Evolutionary conservation across 2,113 vertebrate genomes (phyloP).

Genomic region (Picathartes gymnocephalus): DNA sequence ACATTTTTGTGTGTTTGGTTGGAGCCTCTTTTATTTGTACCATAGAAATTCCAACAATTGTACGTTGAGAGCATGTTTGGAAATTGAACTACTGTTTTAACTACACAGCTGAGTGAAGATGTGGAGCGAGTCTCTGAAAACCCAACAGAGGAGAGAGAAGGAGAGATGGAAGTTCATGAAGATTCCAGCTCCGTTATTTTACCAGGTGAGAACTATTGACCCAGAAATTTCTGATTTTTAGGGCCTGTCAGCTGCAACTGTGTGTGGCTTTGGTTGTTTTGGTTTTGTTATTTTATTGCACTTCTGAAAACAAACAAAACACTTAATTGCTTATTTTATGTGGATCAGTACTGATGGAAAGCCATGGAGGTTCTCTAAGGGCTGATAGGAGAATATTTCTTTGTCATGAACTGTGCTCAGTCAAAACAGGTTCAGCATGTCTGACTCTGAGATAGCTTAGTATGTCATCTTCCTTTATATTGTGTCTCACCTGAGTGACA

Average conservation of each 20-base stretch:
- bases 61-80: constrained; percentile 47
- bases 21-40: constrained; percentile 45
- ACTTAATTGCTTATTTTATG: background rate
- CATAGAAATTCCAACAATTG: constrained; percentile 52
- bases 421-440: background rate
- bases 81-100: constrained; percentile 61
- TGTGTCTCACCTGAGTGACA: background rate
- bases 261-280: background rate
- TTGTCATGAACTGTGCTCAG: background rate
- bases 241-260: background rate
- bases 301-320: background rate
- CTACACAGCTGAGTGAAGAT: constrained; percentile 82
- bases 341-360: background rate
- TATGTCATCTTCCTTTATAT: background rate
- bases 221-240: background rate
- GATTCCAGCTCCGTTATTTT: constrained; percentile 61
- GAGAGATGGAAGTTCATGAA: constrained; percentile 63
- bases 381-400: background rate
- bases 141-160: constrained; percentile 49
- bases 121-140: constrained; percentile 60
- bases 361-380: background rate
- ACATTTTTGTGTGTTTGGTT: background rate
- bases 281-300: background rate
- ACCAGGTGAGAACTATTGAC: constrained; percentile 71
- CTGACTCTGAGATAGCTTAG: background rate